These are phyloP conservation scores for Cacatua alba DNA, from an alignment of 2,113 vertebrate genomes.

Conservation along the genomic window DNA sequence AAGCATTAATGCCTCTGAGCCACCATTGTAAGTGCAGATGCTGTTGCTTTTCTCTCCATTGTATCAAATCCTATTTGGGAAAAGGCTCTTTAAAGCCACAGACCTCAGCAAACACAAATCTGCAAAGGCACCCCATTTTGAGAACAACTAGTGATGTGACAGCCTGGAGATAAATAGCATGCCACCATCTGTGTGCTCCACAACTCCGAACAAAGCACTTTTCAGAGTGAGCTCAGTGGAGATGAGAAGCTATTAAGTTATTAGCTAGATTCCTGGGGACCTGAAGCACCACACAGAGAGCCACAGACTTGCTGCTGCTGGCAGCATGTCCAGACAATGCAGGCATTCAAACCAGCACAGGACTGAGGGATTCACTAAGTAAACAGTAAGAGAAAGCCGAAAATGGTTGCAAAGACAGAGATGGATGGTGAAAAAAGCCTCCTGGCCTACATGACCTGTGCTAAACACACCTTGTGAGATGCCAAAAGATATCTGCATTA, in stretches of 20 bases:
- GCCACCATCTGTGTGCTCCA: slow-evolving; percentile 42
- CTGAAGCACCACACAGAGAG: background rate
- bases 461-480: slow-evolving; percentile 64
- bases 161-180: slow-evolving; percentile 27
- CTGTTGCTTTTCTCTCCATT: slow-evolving; percentile 21
- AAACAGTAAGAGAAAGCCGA: slow-evolving; percentile 49
- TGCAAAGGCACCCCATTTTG: slow-evolving; percentile 20
- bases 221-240: background rate
- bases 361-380: slow-evolving; percentile 3
- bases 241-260: slow-evolving; percentile 61
- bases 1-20: background rate
- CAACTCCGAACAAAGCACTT: slow-evolving; percentile 45
- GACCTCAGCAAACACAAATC: background rate
- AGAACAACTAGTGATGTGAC: background rate
- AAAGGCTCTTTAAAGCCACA: background rate
- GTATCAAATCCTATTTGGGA: slow-evolving; percentile 12
- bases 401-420: background rate
- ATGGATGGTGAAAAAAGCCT: background rate
- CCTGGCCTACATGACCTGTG: background rate
- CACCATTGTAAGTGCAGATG: slow-evolving; percentile 8
- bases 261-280: slow-evolving; percentile 73
- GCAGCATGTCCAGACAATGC: slow-evolving; percentile 62
- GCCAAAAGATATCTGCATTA: slow-evolving; percentile 74
- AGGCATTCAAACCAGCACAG: slow-evolving; percentile 63
- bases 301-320: slow-evolving; percentile 26